Evolutionary conservation across 2,113 vertebrate species (phyloP), one percentile per base, ranked within the genome.

Genomic region (Centropus bengalensis): DNA sequence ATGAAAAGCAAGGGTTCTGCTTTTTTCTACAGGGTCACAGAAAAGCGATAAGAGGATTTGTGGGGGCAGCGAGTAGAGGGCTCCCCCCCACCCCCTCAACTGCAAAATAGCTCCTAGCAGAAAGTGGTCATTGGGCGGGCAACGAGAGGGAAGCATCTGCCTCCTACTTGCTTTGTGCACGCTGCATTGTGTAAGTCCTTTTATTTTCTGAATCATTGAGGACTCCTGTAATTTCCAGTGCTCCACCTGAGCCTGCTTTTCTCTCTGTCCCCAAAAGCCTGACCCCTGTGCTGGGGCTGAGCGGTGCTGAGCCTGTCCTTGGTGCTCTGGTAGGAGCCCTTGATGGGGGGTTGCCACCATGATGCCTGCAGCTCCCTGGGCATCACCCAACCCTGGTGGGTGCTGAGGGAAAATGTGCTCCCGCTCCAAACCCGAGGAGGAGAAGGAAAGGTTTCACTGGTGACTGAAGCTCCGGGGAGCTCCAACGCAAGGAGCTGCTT

Each of bases 31-130:
- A 26, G 68, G 36, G 60, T 28, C 47, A 16, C 23, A 4, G 12
- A 5, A 18, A 59, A 20, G 14, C 28, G 40, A 5, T 8, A 8
- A 32, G n/a, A 40, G 32, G 30, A 4, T 62, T 16, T 24, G 18
- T 10, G 67, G 26, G 36, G 44, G 6, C 8, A 4, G 7, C 0
- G 5, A 16, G 9, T 8, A 0, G 4, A 21, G 38, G 51, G 18
- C 10, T 14, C 2, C 22, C 27, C 47, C 1, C 0, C 12, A 1
- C 4, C 4, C 12, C 55, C 9, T 11, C 22, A 16, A 3, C 7
- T 42, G 38, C 60, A 74, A 30, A 76, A 33, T 36, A 33, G 28
- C 59, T 54, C 33, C 9, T 7, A 30, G 78, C 38, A 56, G 56
- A 18, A 16, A 84, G n/a, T 1, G 27, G 21, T 13, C 1, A 0